Percentiles rank a stretch among this genome's conserved stretches.
phyloP scores from a whole-genome alignment of 2,797 vertebrate species.

The Dromococcyx pavoninus region DNA sequence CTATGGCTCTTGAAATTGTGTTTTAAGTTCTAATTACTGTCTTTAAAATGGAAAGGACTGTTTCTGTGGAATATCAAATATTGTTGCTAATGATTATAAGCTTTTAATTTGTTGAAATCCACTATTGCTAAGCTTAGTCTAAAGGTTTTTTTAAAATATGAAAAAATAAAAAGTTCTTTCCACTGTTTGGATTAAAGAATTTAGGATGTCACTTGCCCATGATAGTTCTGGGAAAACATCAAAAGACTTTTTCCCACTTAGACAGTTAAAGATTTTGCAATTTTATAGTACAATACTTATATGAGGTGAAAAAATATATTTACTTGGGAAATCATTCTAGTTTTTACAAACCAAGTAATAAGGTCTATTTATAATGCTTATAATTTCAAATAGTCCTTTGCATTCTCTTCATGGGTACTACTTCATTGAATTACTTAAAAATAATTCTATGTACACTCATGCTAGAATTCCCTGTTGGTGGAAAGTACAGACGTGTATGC shows the following conservation, averaged over 20 bases:
- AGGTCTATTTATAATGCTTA: neutral
- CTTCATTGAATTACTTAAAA: neutral
- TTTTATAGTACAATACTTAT: neutral
- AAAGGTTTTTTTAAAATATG: neutral
- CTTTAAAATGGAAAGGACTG: neutral
- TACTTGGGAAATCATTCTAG: neutral
- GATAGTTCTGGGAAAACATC: neutral
- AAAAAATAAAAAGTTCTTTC: neutral
- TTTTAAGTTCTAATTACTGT: neutral
- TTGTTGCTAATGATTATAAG: neutral
- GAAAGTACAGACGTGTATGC: neutral
- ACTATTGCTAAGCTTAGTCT: neutral
- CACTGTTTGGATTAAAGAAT: neutral
- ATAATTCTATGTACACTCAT: neutral
- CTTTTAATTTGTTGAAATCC: neutral
- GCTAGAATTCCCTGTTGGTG: neutral
- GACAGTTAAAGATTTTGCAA: neutral
- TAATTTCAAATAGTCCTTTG: neutral
- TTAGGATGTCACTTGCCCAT: neutral
- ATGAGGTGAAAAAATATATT: neutral
- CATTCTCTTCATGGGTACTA: neutral
- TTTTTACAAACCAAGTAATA: neutral
- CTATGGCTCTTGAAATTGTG: neutral
- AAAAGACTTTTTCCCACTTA: neutral
- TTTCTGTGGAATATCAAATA: neutral